Evolutionary conservation across 1,140 invertebrate genomes (phyloP).

Genomic region (Helicoverpa armigera): DNA sequence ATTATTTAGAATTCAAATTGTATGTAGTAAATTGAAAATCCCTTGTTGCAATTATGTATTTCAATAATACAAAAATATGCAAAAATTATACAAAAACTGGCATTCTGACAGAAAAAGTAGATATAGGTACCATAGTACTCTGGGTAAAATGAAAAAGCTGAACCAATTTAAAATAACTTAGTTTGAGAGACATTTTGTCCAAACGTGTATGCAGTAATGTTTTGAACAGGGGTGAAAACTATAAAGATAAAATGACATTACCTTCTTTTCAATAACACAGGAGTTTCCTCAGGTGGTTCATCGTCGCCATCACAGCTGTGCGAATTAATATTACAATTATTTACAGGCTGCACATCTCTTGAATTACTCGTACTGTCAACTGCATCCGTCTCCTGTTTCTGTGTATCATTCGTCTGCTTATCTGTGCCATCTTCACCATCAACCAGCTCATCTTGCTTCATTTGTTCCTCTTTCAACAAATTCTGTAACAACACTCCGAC

Average conservation of each 20-base stretch:
- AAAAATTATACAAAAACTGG: not conserved
- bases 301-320: conserved; percentile 73
- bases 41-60: not conserved
- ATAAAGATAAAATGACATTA: conserved; percentile 56
- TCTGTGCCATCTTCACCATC: conserved; percentile 48
- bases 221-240: too few species aligned
- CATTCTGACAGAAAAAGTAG: conserved; percentile 1
- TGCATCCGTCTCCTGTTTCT: conserved; percentile 47
- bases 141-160: too few species aligned
- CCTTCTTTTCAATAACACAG: conserved; percentile 87
- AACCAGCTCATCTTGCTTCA: conserved; percentile 35
- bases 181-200: too few species aligned
- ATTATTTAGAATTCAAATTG: not conserved
- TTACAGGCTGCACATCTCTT: conserved; percentile 41
- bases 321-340: conserved; percentile 55
- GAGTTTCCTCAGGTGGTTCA: conserved; percentile 85
- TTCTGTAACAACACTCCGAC: conserved; percentile 75
- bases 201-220: too few species aligned
- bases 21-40: not conserved
- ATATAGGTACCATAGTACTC: too few species aligned
- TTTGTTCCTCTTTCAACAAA: conserved; percentile 73
- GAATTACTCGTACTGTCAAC: conserved; percentile 59
- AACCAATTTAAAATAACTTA: too few species aligned
- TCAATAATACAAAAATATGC: too few species aligned
- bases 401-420: not conserved